These are phyloP conservation scores for Sycon ciliatum DNA, from an alignment of 37 sponge, comb jelly and placozoan species.

Conservation along the genomic window DNA sequence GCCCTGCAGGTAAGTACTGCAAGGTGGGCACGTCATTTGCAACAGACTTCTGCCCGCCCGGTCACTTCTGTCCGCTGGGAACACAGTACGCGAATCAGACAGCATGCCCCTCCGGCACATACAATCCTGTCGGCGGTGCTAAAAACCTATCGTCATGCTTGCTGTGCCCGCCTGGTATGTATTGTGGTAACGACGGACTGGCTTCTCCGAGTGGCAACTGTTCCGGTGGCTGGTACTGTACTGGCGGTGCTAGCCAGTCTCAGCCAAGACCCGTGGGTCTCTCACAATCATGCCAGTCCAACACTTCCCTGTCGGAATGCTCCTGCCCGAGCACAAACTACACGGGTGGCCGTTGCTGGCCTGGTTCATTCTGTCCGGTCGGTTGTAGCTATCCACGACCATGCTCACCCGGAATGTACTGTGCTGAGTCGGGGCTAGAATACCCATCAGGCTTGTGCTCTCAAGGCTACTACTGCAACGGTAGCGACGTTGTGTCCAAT, in stretches of 20 bases:
- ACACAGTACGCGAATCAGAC: background rate
- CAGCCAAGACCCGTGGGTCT: background rate
- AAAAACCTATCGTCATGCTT: background rate
- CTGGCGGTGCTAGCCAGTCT: conserved; percentile 3
- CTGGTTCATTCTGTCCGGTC: conserved; percentile 16
- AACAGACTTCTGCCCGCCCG: background rate
- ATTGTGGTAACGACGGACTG: conserved; percentile 10
- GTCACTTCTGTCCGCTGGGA: background rate
- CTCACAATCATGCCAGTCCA: too few species aligned
- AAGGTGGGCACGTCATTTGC: background rate
- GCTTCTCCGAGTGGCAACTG: conserved; percentile 28
- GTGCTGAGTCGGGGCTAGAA: conserved; percentile 18
- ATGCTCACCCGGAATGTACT: conserved; percentile 24
- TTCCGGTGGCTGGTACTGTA: conserved; percentile 29
- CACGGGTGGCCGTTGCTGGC: conserved; percentile 10
- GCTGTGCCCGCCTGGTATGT: background rate
- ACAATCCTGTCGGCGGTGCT: background rate
- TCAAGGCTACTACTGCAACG: conserved; percentile 31
- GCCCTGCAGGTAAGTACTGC: conserved; percentile 30
- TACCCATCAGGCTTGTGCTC: conserved; percentile 19
- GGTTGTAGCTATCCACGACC: conserved; percentile 1
- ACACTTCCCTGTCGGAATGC: background rate
- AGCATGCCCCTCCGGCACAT: background rate
- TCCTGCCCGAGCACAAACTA: background rate
- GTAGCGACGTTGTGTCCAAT: conserved; percentile 14